Conservation (phyloP, 2,113 vertebrate species). For the Odocoileus hemionus region DNA sequence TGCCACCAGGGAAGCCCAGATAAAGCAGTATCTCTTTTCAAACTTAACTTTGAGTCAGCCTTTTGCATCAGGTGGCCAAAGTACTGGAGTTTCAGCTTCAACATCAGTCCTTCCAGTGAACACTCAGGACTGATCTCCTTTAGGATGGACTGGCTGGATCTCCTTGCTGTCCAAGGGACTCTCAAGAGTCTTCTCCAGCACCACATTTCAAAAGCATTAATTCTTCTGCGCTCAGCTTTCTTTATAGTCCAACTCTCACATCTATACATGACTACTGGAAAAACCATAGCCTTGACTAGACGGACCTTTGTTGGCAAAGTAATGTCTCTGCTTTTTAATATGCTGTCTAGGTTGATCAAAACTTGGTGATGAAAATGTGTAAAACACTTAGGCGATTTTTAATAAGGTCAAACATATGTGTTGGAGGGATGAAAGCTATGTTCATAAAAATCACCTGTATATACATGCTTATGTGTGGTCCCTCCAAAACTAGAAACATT, state of each 20-base stretch:
- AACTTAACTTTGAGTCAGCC: neutral
- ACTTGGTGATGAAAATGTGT: neutral
- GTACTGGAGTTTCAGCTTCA: neutral
- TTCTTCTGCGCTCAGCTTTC: rapidly evolving
- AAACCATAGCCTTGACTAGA: neutral
- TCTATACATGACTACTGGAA: neutral
- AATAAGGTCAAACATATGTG: neutral
- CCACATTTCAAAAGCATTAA: neutral
- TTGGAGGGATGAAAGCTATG: neutral
- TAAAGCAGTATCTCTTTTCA: neutral
- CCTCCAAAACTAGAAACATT: neutral
- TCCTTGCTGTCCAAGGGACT: neutral
- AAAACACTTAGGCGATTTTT: neutral
- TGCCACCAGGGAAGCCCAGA: neutral
- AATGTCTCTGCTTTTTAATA: neutral
- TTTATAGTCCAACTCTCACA: neutral
- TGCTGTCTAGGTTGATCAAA: neutral
- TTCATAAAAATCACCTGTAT: neutral
- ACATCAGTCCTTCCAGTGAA: neutral
- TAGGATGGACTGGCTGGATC: neutral
- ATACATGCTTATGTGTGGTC: neutral
- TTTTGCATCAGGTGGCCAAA: neutral
- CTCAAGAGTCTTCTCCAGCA: neutral
- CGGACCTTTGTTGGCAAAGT: neutral
- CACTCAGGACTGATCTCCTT: neutral